A percentile compares a stretch with the other conserved stretches of the same genome.
phyloP scores from a whole-genome alignment of 2,113 vertebrate species.

The Nesogale talazaci region DNA sequence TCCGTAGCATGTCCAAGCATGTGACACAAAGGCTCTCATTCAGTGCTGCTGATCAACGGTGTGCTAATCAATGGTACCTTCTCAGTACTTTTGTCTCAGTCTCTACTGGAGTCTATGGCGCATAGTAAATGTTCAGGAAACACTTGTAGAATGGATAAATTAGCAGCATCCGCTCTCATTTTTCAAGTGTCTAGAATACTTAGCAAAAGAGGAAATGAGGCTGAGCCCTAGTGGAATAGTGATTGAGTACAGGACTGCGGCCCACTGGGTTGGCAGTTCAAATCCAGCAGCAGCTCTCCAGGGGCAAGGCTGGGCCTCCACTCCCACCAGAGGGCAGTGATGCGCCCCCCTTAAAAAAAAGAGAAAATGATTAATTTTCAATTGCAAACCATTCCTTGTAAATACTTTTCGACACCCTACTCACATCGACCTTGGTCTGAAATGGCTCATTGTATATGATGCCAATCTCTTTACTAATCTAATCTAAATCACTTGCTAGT shows the following conservation, averaged over 20 bases:
- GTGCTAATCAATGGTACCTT: not conserved
- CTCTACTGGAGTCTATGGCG: not conserved
- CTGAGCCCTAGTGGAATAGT: no score
- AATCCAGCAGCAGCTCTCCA: no score
- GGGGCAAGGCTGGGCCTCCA: no score
- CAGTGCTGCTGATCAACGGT: no score
- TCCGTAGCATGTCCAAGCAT: no score
- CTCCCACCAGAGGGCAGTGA: no score
- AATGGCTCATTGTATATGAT: not conserved
- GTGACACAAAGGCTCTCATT: no score
- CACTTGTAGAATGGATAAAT: not conserved
- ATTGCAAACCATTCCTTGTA: not conserved
- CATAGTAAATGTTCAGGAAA: constrained; percentile 7
- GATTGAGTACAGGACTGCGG: no score
- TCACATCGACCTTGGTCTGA: not conserved
- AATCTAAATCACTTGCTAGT: no score
- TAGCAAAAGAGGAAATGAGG: not conserved
- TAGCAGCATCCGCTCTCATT: not conserved
- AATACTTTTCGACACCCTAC: not conserved
- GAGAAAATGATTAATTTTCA: not conserved
- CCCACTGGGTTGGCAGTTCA: no score
- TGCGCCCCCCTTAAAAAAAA: no score
- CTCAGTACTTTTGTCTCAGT: not conserved
- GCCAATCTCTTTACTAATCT: not conserved
- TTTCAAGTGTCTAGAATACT: not conserved